Evolutionary conservation across 1,140 invertebrate species (phyloP).

Genomic region (Luehdorfia chinensis): DNA sequence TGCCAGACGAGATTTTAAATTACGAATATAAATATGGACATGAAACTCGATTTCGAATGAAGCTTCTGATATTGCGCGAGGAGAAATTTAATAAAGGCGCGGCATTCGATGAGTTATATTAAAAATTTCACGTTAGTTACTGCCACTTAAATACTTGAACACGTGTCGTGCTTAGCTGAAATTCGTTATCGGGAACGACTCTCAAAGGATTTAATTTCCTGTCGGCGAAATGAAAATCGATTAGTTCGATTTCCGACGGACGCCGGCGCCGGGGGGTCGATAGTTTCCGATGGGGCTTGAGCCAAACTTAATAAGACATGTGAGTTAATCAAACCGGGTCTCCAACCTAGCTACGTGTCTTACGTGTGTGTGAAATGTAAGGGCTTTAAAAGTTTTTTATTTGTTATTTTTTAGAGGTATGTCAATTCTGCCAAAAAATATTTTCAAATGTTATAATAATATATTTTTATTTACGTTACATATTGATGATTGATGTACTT

Average conservation of each 20-base stretch:
- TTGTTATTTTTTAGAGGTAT: too few species aligned
- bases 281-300: constrained; percentile 59
- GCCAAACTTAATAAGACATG: constrained; percentile 65
- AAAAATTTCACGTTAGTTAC: constrained; percentile 40
- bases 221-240: constrained; percentile 73
- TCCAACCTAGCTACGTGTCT: constrained; percentile 13
- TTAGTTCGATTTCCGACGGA: constrained; percentile 73
- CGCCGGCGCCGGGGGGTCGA: constrained; percentile 49
- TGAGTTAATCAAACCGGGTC: constrained; percentile 40
- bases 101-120: constrained; percentile 33
- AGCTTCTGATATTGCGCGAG: constrained; percentile 8
- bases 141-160: constrained; percentile 37
- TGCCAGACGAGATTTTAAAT: too few species aligned
- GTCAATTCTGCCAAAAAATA: too few species aligned
- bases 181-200: constrained; percentile 66
- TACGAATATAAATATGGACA: constrained; percentile 25
- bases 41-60: constrained; percentile 2
- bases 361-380: too few species aligned
- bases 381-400: too few species aligned
- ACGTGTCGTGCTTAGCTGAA: constrained; percentile 71
- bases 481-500: too few species aligned
- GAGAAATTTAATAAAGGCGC: constrained; percentile 42
- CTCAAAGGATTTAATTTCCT: constrained; percentile 76
- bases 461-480: too few species aligned
- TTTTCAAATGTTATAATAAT: too few species aligned